Evolutionary conservation across 2,113 vertebrate genomes (phyloP).

Genomic region (Spizaetus ornatus): DNA sequence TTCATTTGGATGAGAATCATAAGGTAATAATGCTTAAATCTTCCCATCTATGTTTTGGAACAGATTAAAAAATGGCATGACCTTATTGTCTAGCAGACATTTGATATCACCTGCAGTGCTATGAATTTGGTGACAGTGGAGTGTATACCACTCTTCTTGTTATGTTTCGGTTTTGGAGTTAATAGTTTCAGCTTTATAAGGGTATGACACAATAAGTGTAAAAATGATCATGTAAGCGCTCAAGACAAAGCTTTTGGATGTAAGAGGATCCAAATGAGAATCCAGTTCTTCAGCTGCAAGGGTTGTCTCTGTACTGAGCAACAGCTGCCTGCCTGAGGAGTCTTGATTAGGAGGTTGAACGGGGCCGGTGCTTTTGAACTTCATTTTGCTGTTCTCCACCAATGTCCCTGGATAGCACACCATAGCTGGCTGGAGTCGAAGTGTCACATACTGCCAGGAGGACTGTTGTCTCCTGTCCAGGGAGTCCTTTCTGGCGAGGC

Average conservation of each 20-base stretch:
- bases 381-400: background rate
- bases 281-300: background rate
- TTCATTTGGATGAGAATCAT: background rate
- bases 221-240: background rate
- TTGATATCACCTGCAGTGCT: background rate
- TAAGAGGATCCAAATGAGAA: background rate
- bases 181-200: background rate
- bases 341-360: background rate
- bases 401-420: background rate
- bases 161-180: background rate
- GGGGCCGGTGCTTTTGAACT: background rate
- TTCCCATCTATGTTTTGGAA: background rate
- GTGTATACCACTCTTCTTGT: background rate
- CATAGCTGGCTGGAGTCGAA: background rate
- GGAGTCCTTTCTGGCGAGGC: background rate
- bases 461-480: background rate
- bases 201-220: fast-evolving
- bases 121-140: background rate
- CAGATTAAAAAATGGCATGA: background rate
- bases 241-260: background rate
- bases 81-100: background rate
- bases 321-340: background rate
- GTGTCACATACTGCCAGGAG: background rate
- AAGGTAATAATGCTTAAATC: background rate
- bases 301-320: background rate